Evolutionary conservation across 2,797 vertebrate genomes (phyloP).

Genomic region (Myripristis murdjan): DNA sequence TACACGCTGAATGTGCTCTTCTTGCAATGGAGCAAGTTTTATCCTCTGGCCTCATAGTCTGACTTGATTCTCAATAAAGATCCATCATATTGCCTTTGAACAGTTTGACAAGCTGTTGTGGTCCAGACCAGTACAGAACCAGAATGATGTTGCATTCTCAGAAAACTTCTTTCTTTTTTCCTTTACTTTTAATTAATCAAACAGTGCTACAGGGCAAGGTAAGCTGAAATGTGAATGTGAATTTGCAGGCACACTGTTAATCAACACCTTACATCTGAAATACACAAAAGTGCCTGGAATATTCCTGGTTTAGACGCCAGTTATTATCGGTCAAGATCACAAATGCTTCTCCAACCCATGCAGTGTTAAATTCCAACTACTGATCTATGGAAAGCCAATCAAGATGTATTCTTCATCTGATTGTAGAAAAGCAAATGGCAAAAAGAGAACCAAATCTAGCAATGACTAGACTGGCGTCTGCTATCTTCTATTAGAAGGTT

Average conservation of each 20-base stretch:
- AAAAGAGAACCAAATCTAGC: constrained; percentile 19
- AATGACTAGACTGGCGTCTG: not conserved
- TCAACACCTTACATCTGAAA: constrained; percentile 27
- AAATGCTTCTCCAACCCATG: constrained; percentile 36
- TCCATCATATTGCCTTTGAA: constrained; percentile 69
- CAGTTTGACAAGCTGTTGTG: constrained; percentile 67
- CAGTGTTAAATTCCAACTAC: constrained; percentile 33
- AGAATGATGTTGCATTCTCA: constrained; percentile 3
- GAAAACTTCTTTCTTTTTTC: constrained; percentile 3
- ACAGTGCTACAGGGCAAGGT: constrained; percentile 16
- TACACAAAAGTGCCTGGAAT: constrained; percentile 39
- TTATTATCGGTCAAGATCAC: constrained; percentile 38
- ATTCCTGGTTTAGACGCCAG: constrained; percentile 38
- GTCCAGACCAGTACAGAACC: constrained; percentile 45
- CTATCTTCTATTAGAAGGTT: too few species aligned
- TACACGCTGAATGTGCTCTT: constrained; percentile 37
- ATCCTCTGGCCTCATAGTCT: constrained; percentile 51
- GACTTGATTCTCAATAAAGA: constrained; percentile 43
- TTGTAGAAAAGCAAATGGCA: constrained; percentile 45
- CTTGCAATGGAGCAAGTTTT: constrained; percentile 43
- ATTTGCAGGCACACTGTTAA: constrained; percentile 6
- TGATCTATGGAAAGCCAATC: constrained; percentile 43
- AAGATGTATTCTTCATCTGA: constrained; percentile 49
- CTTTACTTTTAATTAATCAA: constrained; percentile 21
- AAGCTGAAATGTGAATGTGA: constrained; percentile 42